Evolutionary conservation across 2,888 invertebrate species (phyloP).

Genomic region (Julus scanicus): DNA sequence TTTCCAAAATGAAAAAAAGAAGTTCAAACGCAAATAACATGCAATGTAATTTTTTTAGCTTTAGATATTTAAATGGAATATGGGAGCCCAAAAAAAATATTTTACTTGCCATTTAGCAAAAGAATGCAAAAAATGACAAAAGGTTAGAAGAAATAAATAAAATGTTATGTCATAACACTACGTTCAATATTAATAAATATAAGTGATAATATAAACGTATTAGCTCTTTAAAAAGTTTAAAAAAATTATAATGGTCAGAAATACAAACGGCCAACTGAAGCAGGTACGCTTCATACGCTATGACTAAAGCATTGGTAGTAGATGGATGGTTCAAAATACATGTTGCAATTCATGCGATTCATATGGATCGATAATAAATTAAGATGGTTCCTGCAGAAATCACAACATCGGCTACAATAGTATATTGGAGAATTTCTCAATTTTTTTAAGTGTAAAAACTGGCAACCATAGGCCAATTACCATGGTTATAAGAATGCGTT

Average conservation of each 20-base stretch:
- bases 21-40: neutral
- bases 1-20: too few species aligned
- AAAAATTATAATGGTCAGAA: slow-evolving; percentile 19
- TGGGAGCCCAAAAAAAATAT: neutral
- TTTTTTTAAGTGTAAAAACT: neutral
- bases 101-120: slow-evolving; percentile 18
- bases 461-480: neutral
- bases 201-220: slow-evolving; percentile 20
- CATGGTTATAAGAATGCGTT: neutral
- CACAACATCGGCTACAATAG: neutral
- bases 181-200: slow-evolving; percentile 15
- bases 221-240: neutral
- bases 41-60: neutral
- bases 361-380: neutral
- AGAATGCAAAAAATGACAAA: neutral
- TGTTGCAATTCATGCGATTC: neutral
- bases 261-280: slow-evolving; percentile 7
- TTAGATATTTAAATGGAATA: neutral
- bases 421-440: neutral
- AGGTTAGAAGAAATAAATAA: neutral
- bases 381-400: neutral
- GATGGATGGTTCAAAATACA: neutral
- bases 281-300: slow-evolving; percentile 4
- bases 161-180: neutral
- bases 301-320: slow-evolving; percentile 27